Evolutionary conservation across 2,113 vertebrate species (phyloP).

Genomic region (Myiopsitta monachus): DNA sequence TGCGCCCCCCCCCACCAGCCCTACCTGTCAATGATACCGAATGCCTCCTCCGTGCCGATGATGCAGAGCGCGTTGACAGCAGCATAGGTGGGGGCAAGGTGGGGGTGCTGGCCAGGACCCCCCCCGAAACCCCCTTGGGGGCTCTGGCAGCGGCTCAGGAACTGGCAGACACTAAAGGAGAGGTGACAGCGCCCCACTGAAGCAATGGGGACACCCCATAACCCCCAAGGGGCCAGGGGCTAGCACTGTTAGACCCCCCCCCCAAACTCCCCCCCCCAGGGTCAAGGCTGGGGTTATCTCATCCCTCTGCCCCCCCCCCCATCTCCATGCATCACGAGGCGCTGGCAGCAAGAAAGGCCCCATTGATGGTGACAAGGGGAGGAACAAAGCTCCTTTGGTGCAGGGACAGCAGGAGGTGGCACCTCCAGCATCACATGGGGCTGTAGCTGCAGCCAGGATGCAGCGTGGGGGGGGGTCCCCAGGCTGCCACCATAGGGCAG

Average conservation of each 20-base stretch:
- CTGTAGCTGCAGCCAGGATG: too few species aligned
- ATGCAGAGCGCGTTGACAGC: too few species aligned
- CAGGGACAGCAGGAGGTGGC: conserved; percentile 22
- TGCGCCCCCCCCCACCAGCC: rapidly evolving
- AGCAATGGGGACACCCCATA: too few species aligned
- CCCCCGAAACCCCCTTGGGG: too few species aligned
- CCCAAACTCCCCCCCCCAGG: background rate
- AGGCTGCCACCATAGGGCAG: background rate
- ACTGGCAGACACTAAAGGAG: too few species aligned
- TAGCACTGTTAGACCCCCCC: too few species aligned
- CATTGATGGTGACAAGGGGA: conserved; percentile 64
- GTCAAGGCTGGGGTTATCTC: background rate
- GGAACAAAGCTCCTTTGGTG: conserved; percentile 74
- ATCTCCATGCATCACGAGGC: conserved; percentile 46
- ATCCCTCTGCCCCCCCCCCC: background rate
- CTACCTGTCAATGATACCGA: conserved; percentile 88
- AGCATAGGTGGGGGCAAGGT: too few species aligned
- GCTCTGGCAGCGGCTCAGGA: too few species aligned
- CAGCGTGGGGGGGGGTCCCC: background rate
- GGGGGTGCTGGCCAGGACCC: too few species aligned
- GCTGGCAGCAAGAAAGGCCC: conserved; percentile 64
- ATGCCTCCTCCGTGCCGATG: too few species aligned
- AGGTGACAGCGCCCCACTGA: too few species aligned
- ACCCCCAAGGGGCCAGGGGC: too few species aligned
- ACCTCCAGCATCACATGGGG: background rate